Evolutionary conservation across 2,113 vertebrate species (phyloP).

Genomic region (Zapornia atra): DNA sequence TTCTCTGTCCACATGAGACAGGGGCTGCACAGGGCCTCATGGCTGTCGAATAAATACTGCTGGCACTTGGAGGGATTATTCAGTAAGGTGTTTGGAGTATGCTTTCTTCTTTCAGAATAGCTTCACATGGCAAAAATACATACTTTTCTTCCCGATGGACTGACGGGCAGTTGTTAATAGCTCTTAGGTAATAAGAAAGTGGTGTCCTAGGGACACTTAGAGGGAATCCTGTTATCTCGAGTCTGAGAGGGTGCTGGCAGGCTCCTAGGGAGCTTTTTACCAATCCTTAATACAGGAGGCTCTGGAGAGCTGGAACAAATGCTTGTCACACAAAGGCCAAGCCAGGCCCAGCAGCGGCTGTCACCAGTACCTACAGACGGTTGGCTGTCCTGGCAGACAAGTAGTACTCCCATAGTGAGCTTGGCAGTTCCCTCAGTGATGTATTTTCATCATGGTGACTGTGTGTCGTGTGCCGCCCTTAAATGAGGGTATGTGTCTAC

Average conservation of each 20-base stretch:
- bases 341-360: not conserved
- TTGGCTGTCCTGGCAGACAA: not conserved
- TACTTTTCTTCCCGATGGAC: not conserved
- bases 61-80: not conserved
- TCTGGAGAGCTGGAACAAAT: not conserved
- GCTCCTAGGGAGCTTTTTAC: not conserved
- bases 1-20: not conserved
- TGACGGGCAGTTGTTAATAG: not conserved
- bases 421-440: rapidly evolving
- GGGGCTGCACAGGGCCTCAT: not conserved
- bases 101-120: not conserved
- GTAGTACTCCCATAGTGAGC: rapidly evolving
- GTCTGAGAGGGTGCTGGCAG: not conserved
- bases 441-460: rapidly evolving
- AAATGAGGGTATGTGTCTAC: not conserved
- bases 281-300: not conserved
- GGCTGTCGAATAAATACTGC: not conserved
- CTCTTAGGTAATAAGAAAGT: not conserved
- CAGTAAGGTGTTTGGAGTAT: rapidly evolving
- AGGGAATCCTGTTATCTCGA: rapidly evolving
- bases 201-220: not conserved
- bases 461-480: rapidly evolving
- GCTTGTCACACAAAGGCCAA: rapidly evolving
- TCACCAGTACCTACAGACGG: not conserved
- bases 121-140: not conserved